These are phyloP conservation scores for Adelosebastes latens DNA, from an alignment of 2,797 vertebrate species.

Conservation along the genomic window DNA sequence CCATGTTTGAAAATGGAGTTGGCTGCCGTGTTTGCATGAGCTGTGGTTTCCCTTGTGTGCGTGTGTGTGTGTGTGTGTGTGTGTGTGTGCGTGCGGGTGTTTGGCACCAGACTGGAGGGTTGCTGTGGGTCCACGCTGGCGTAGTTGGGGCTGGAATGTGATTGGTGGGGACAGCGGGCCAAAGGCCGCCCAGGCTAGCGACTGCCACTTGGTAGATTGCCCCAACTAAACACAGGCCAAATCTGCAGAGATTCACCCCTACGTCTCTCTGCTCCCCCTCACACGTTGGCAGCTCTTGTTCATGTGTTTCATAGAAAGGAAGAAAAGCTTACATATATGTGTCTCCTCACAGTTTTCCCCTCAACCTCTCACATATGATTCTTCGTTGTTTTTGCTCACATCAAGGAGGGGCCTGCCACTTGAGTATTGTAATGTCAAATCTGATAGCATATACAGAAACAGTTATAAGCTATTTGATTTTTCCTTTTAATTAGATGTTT, in stretches of 20 bases:
- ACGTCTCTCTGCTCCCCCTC: slow-evolving; percentile 39
- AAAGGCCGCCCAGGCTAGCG: slow-evolving; percentile 72
- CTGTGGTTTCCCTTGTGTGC: slow-evolving; percentile 43
- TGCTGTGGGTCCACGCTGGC: slow-evolving; percentile 72
- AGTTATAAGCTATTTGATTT: slow-evolving; percentile 41
- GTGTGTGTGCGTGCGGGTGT: slow-evolving; percentile 15
- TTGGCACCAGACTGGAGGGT: slow-evolving; percentile 69
- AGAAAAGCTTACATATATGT: slow-evolving; percentile 8
- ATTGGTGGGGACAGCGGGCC: slow-evolving; percentile 77
- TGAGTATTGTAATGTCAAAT: slow-evolving; percentile 30
- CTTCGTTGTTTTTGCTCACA: slow-evolving; percentile 15
- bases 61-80: slow-evolving; percentile 9
- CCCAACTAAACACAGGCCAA: slow-evolving; percentile 71
- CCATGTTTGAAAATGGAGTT: slow-evolving; percentile 79
- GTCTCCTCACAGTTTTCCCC: slow-evolving; percentile 10
- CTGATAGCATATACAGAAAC: slow-evolving; percentile 25
- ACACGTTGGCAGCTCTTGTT: slow-evolving; percentile 40
- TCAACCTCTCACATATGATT: slow-evolving; percentile 18
- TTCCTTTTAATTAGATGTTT: slow-evolving; percentile 61
- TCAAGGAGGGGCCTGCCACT: slow-evolving; percentile 34
- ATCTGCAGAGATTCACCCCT: slow-evolving; percentile 66
- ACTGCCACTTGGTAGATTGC: slow-evolving; percentile 75
- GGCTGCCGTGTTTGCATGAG: slow-evolving; percentile 61
- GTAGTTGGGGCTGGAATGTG: slow-evolving; percentile 60
- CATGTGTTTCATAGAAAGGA: slow-evolving; percentile 33